phyloP scores from a whole-genome alignment of 2,888 invertebrate genomes.

The Andrena chrysosceles region DNA sequence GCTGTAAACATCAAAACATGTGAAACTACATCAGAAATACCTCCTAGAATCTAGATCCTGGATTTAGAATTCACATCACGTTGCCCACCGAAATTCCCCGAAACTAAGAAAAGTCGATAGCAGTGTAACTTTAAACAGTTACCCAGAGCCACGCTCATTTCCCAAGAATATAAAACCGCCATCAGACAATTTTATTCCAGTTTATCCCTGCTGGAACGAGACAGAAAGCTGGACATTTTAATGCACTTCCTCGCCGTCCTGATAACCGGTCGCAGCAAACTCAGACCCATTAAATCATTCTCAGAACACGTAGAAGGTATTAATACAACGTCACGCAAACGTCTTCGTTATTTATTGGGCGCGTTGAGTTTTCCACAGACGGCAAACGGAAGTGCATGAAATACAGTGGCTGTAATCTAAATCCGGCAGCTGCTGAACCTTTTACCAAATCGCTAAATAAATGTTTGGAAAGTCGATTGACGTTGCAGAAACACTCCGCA shows the following conservation, averaged over 20 bases:
- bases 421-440: neutral
- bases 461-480: constrained; percentile 3
- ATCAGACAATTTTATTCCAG: neutral
- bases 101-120: constrained; percentile 1
- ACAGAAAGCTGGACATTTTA: neutral
- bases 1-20: too few species aligned
- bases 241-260: neutral
- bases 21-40: too few species aligned
- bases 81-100: neutral
- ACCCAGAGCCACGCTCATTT: neutral
- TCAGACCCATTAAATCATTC: constrained; percentile 38
- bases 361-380: too few species aligned
- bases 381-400: too few species aligned
- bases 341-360: constrained; percentile 9
- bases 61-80: neutral
- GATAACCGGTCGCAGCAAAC: neutral
- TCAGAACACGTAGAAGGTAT: constrained; percentile 9
- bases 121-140: neutral
- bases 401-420: neutral
- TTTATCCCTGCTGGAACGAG: neutral
- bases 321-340: constrained; percentile 20
- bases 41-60: neutral
- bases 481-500: neutral
- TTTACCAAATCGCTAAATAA: constrained; percentile 7
- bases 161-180: neutral